Base-by-base conservation (phyloP, 2,797 vertebrate genomes). In the Peromyscus attwateri region DNA sequence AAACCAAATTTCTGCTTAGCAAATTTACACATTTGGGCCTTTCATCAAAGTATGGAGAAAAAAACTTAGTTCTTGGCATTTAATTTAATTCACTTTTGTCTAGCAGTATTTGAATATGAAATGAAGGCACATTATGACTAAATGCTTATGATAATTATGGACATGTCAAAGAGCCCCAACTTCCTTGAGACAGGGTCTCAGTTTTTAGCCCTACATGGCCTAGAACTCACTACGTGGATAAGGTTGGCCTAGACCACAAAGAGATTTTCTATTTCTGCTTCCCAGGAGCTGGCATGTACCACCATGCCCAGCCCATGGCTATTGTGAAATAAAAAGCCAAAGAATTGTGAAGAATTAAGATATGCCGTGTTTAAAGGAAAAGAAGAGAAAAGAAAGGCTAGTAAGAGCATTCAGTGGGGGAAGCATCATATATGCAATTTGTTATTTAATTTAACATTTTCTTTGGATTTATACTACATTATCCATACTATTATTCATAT, bases 401-500 rank as follows among this genome's bases (percentile, higher is more conserved):
- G 29, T 31, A 87, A 17, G 66, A 87, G 68, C 85, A 60, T 62
- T 87, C 83, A 81, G 77, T 14, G 1, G 80, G 12, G 10, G 62
- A 82, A 91, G 46, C 34, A 29, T 85, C 3, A 89, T 46, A 85
- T 91, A 57, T 60, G 52, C 76, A 3, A 0, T 83, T 83, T 83
- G 55, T 87, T 73, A 14, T 91, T 92, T 92, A 82, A 5, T 23
- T 55, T 92, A 82, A 4, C 19, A 37, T 94, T 91, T 3, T 29
- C 46, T 66, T 77, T 82, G 82, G 16, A 49, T 77, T 23, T 82
- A 0, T 12, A 70, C 71, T 82, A 7, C 0, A 91, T 95, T 75
- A 37, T 87, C 73, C 79, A 4, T 71, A 79, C 80, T 87, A 73
- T 89, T 94, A 60, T 62, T 88, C 80, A 37, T n/a, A 84, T 66